Conservation (phyloP, 1,140 invertebrate genomes). For the Euura saliciscinereae region DNA sequence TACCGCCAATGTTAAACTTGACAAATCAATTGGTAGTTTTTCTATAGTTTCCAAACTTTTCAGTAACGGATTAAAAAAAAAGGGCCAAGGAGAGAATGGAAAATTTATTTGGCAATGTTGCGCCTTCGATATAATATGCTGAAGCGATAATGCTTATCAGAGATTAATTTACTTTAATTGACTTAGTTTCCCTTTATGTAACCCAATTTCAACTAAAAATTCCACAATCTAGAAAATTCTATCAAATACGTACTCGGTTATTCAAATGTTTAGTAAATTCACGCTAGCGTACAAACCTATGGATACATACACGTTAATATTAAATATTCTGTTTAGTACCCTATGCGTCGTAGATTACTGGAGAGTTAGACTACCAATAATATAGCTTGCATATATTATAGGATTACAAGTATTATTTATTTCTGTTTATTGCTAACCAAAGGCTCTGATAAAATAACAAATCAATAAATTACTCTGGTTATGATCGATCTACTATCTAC, state of each 20-base stretch:
- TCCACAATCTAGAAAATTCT: not conserved
- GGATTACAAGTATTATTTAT: not conserved
- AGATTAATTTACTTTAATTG: not conserved
- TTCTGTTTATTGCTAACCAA: constrained; percentile 2
- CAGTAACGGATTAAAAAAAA: too few species aligned
- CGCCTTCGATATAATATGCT: not conserved
- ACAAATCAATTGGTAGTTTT: too few species aligned
- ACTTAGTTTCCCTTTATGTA: not conserved
- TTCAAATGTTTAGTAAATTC: not conserved
- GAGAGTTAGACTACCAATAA: not conserved
- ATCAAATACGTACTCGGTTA: not conserved
- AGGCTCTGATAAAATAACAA: constrained; percentile 1
- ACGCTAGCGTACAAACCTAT: not conserved
- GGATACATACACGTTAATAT: not conserved
- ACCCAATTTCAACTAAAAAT: not conserved
- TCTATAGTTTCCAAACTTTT: too few species aligned
- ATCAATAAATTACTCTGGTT: constrained; percentile 1
- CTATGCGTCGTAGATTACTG: not conserved
- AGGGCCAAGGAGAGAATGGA: not conserved
- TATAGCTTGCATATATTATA: not conserved
- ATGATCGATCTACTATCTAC: not conserved
- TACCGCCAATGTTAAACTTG: too few species aligned
- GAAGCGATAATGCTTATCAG: not conserved
- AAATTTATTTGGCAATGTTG: not conserved
- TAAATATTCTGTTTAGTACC: not conserved